phyloP scores from a whole-genome alignment of 2,113 vertebrate genomes.

The Meles meles region DNA sequence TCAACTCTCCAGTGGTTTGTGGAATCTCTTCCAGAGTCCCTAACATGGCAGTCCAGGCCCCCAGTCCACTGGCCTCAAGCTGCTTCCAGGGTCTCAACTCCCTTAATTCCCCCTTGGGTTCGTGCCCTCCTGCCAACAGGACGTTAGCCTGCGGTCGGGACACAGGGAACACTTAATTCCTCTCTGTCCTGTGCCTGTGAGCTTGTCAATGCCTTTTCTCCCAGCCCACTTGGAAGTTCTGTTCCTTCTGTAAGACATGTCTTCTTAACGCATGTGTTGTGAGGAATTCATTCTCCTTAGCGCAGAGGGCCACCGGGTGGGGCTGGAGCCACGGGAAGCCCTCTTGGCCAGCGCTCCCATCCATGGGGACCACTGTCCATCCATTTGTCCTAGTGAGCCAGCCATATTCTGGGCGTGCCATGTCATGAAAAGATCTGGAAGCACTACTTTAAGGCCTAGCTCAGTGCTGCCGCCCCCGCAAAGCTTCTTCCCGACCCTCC shows the following conservation, averaged over 20 bases:
- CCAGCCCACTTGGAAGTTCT: neutral
- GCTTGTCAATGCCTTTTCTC: neutral
- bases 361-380: no score
- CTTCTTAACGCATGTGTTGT: neutral
- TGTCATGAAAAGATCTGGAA: neutral
- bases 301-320: neutral
- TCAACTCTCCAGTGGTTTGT: neutral
- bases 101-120: neutral
- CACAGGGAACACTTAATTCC: no score
- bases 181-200: neutral
- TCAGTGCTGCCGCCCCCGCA: neutral
- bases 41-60: neutral
- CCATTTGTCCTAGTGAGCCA: neutral
- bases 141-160: neutral
- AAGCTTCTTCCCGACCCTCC: neutral
- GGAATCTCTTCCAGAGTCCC: neutral
- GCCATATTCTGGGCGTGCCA: neutral
- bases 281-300: neutral
- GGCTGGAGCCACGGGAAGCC: neutral
- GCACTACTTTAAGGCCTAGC: neutral
- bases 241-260: neutral
- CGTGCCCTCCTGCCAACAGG: neutral
- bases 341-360: neutral
- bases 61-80: neutral
- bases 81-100: neutral